A percentile compares a stretch with the other conserved stretches of the same genome.
Conservation (phyloP, 2,797 vertebrate genomes). For the Otolemur crassicaudatus region DNA sequence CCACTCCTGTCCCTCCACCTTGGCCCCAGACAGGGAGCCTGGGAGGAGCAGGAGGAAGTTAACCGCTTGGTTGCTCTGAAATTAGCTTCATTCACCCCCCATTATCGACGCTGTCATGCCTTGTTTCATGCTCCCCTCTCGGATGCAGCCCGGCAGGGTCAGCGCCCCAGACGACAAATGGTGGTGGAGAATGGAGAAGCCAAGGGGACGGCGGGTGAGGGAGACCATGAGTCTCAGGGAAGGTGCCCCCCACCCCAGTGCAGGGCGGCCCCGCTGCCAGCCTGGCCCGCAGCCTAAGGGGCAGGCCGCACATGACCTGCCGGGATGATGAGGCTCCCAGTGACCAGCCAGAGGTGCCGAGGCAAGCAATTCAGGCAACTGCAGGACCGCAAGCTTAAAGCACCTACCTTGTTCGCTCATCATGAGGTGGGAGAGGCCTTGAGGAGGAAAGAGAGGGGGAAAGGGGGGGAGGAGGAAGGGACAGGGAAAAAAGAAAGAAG, state of each 20-base stretch:
- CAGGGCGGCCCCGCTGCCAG: constrained; percentile 26
- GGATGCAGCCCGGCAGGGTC: constrained; percentile 64
- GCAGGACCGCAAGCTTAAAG: constrained; percentile 76
- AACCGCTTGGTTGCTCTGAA: constrained; percentile 76
- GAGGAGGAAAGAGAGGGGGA: constrained; percentile 74
- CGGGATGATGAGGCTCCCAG: constrained; percentile 55
- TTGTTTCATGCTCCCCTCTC: constrained; percentile 78
- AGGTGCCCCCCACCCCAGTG: background rate
- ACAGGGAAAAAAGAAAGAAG: constrained; percentile 81
- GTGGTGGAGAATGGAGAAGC: constrained; percentile 63
- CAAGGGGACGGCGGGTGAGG: background rate
- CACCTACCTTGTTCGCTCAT: constrained; percentile 98
- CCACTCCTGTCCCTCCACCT: background rate
- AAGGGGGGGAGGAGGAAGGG: constrained; percentile 80
- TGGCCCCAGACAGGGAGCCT: background rate
- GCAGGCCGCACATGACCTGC: constrained; percentile 62
- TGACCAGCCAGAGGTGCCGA: constrained; percentile 70
- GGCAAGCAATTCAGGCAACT: constrained; percentile 75
- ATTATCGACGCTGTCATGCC: constrained; percentile 74
- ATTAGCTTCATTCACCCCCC: constrained; percentile 81
- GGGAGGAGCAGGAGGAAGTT: constrained; percentile 73
- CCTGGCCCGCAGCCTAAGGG: constrained; percentile 64
- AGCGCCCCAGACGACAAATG: constrained; percentile 72
- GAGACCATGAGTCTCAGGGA: background rate
- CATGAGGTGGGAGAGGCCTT: constrained; percentile 98